Conservation (phyloP, 2,113 vertebrate genomes). For the Dinomys branickii region DNA sequence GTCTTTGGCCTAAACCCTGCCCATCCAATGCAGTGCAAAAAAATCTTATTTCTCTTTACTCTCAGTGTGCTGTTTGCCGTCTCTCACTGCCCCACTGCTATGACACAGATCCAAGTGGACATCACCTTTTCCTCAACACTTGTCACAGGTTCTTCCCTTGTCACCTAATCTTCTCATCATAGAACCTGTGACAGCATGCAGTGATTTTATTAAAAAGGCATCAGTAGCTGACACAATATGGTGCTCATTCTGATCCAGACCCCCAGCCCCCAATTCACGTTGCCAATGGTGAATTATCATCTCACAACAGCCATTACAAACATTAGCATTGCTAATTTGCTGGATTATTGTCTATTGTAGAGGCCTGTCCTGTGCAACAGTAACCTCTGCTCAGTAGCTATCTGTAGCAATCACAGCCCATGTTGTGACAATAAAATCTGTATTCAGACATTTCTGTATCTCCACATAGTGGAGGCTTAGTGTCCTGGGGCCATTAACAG, state of each 20-base stretch:
- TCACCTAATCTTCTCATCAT: neutral
- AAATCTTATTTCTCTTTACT: neutral
- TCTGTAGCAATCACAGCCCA: neutral
- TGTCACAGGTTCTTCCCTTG: neutral
- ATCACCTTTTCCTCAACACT: neutral
- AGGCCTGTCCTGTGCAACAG: neutral
- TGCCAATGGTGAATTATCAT: too few species aligned
- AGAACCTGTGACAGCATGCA: neutral
- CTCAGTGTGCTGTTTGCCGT: neutral
- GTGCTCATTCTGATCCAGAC: neutral
- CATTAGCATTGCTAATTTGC: too few species aligned
- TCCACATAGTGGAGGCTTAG: neutral
- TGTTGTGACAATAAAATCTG: neutral
- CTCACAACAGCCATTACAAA: neutral
- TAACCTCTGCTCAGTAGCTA: neutral
- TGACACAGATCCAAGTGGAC: too few species aligned
- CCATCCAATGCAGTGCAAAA: neutral
- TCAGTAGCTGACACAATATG: too few species aligned
- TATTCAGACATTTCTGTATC: neutral
- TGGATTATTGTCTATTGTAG: neutral
- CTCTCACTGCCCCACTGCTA: neutral
- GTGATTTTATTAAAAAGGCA: neutral
- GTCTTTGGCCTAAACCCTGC: neutral
- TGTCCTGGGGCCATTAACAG: neutral
- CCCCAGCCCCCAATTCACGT: accelerated